phyloP scores from a whole-genome alignment of 1,140 invertebrate genomes.

The Drosophila pallidifrons region DNA sequence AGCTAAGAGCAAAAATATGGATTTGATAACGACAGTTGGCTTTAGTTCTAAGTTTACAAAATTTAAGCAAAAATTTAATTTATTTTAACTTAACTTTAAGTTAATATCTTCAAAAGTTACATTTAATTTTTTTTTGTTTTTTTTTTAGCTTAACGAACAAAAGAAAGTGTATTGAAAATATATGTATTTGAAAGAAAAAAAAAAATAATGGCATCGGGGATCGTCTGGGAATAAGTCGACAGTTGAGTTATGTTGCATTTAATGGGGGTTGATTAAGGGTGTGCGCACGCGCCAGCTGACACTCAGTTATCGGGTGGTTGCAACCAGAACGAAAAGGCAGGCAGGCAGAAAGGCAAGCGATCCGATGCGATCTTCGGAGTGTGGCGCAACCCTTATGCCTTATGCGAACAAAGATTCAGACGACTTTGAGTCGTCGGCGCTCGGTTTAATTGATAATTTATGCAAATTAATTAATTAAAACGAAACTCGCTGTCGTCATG shows the following conservation, averaged over 20 bases:
- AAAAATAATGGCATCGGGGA: background rate
- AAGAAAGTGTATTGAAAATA: slow-evolving; percentile 8
- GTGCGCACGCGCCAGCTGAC: slow-evolving; percentile 33
- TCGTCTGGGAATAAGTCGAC: background rate
- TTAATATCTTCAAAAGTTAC: background rate
- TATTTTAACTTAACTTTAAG: background rate
- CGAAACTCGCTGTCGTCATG: slow-evolving; percentile 25
- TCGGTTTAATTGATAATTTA: slow-evolving; percentile 76
- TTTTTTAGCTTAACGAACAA: background rate
- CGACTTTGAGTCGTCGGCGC: slow-evolving; percentile 43
- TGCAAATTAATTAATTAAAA: slow-evolving; percentile 74
- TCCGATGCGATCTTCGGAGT: background rate
- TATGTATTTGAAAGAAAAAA: background rate
- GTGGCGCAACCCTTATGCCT: background rate
- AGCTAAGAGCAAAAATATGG: no score
- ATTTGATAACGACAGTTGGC: no score
- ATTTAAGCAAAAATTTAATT: background rate
- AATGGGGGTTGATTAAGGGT: slow-evolving; percentile 17
- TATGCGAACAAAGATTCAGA: background rate
- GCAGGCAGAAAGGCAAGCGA: no score
- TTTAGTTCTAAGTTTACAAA: no score
- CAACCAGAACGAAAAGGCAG: background rate
- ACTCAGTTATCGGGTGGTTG: slow-evolving; percentile 1
- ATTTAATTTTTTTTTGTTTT: slow-evolving; percentile 1
- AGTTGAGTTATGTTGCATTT: slow-evolving; percentile 12